Conservation (phyloP, 2,888 invertebrate genomes). For the Lathronympha strigana region DNA sequence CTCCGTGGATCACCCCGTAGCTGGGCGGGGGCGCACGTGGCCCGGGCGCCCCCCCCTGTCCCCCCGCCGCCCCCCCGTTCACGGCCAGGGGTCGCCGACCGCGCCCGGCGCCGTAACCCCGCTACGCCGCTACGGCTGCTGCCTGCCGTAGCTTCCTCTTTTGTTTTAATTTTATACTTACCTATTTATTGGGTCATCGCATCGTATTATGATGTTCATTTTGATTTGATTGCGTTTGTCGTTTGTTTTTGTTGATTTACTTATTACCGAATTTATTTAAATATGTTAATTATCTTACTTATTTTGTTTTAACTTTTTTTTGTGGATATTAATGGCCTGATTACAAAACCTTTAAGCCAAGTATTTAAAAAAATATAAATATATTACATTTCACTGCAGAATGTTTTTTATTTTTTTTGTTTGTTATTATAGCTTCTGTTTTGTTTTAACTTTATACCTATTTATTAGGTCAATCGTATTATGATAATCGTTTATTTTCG, state of each 20-base stretch:
- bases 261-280: too few species aligned
- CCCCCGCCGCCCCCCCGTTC: constrained; percentile 73
- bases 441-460: constrained; percentile 56
- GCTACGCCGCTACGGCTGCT: constrained; percentile 74
- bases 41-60: constrained; percentile 32
- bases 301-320: too few species aligned
- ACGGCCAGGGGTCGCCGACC: constrained; percentile 84
- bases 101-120: constrained; percentile 77
- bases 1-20: constrained; percentile 47
- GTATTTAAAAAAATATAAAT: too few species aligned
- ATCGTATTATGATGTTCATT: too few species aligned
- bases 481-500: constrained; percentile 2
- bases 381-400: too few species aligned
- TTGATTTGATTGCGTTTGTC: constrained; percentile 29
- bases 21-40: constrained; percentile 65
- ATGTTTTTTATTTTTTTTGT: too few species aligned
- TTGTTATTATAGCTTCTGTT: constrained; percentile 77
- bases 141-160: constrained; percentile 74
- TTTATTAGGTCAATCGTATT: neutral
- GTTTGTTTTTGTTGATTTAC: neutral
- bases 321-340: too few species aligned
- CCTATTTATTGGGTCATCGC: constrained; percentile 70
- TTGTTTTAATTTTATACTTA: constrained; percentile 66
- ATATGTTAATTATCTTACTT: too few species aligned
- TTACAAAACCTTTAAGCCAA: too few species aligned